Percentiles rank a stretch among this genome's conserved stretches.
phyloP scores from a whole-genome alignment of 2,888 invertebrate species.

The Cordilura impudica region DNA sequence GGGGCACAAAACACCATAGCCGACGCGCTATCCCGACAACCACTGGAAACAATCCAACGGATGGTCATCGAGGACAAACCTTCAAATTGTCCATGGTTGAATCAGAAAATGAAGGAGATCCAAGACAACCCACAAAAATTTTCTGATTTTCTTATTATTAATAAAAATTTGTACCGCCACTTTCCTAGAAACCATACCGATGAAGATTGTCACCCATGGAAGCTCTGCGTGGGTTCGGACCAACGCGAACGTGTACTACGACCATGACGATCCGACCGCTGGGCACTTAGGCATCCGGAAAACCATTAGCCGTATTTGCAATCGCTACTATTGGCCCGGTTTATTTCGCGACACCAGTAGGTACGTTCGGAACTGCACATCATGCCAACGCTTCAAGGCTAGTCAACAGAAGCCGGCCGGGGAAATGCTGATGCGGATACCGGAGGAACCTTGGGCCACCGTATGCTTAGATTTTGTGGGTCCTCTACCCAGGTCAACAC shows the following conservation, averaged over 20 bases:
- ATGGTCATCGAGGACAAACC: too few relatives aligned
- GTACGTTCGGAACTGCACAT: too few relatives aligned
- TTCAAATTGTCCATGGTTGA: slow-evolving; percentile 25
- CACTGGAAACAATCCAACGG: neutral
- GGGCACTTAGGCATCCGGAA: slow-evolving; percentile 54
- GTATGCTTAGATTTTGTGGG: neutral
- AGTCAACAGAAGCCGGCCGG: too few relatives aligned
- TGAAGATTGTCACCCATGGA: slow-evolving; percentile 35
- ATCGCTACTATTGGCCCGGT: too few relatives aligned
- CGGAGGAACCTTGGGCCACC: neutral
- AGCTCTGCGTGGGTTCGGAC: slow-evolving; percentile 20
- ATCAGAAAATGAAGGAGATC: neutral
- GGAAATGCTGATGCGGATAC: too few relatives aligned
- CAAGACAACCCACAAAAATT: neutral
- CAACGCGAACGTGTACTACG: neutral
- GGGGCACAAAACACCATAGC: slow-evolving; percentile 36
- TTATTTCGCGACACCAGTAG: too few relatives aligned
- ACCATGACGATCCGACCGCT: neutral
- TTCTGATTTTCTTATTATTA: too few relatives aligned
- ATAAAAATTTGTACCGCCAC: slow-evolving; percentile 36
- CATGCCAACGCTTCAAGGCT: too few relatives aligned
- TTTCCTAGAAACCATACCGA: neutral
- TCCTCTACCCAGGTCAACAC: neutral
- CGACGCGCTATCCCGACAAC: slow-evolving; percentile 36
- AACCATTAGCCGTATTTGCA: slow-evolving; percentile 27